Evolutionary conservation across 2,113 vertebrate species (phyloP), one percentile per base, ranked within the genome.

Genomic region (Epinephelus lanceolatus): DNA sequence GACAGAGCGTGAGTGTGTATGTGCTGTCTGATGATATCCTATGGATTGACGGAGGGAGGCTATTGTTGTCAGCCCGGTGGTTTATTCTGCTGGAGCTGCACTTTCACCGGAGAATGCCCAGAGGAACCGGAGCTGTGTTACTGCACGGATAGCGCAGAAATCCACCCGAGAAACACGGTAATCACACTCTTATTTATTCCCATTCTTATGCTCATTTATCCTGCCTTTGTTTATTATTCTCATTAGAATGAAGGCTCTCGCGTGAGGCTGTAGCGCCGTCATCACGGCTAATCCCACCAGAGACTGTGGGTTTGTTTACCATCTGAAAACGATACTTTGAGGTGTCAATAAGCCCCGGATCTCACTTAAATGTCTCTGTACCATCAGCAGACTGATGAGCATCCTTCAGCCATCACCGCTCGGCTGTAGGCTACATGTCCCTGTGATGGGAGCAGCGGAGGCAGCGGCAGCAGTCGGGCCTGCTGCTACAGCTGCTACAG

Each of bases 51-150:
- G 84, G 79, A 51, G 71, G 60, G 47, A 78, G 72, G 55, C 90
- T 88, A 60, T 93, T 93, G 92, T 92, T 92, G 86, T 84, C 75
- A 70, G 42, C 59, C 71, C 68, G 65, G 76, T 73, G 74, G 45
- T 76, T 72, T 12, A 85, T 77, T 76, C 61, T 45, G 69, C 62
- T 73, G 73, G 85, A 79, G 82, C 69, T 23, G 74, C 85, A 42
- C 65, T 76, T 87, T 75, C 11, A 25, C 55, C 81, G 80, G 84
- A 88, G 84, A 67, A 91, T 87, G 86, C 65, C 21, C 60, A 42
- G 72, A 73, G 63, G 56, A 89, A 0, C 53, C 67, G 83, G 74
- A 86, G 67, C 88, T 2, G 80, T 27, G 83, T 57, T 37, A 0
- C 77, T 71, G 80, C 75, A 71, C 87, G 55, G 78, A 84, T 68